Evolutionary conservation across 1,140 invertebrate genomes (phyloP).

Genomic region (Drosophila fuyamai): DNA sequence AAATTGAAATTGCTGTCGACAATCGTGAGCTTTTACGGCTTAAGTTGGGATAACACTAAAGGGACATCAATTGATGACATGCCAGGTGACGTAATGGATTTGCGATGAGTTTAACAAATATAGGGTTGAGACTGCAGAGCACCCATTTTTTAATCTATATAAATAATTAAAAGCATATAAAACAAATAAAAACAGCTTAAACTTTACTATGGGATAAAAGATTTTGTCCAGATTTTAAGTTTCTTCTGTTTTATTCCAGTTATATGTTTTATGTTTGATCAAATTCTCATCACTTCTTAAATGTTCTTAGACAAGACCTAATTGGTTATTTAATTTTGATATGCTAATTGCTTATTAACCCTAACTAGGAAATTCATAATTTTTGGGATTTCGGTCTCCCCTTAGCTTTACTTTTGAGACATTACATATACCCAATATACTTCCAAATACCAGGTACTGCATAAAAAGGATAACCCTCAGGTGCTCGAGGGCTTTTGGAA

Average conservation of each 20-base stretch:
- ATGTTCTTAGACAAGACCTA: too few species aligned
- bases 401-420: too few species aligned
- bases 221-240: too few species aligned
- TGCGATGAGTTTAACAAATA: not conserved
- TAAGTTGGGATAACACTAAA: conserved; percentile 61
- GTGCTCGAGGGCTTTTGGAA: conserved; percentile 17
- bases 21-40: conserved; percentile 68
- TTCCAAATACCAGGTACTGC: not conserved
- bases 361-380: too few species aligned
- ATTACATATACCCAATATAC: not conserved
- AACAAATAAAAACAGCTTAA: too few species aligned
- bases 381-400: not conserved
- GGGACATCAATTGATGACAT: conserved; percentile 44
- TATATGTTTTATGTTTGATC: too few species aligned
- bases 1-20: conserved; percentile 72
- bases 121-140: not conserved
- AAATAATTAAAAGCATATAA: too few species aligned
- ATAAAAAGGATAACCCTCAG: conserved; percentile 14
- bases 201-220: too few species aligned
- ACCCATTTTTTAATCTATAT: not conserved
- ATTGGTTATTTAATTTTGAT: too few species aligned
- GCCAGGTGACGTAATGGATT: conserved; percentile 15
- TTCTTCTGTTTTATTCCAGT: too few species aligned
- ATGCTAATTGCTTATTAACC: too few species aligned
- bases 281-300: too few species aligned